A percentile compares a stretch with the other conserved stretches of the same genome.
phyloP scores from a whole-genome alignment of 1,140 invertebrate species.

The Nixonia krombeini region DNA sequence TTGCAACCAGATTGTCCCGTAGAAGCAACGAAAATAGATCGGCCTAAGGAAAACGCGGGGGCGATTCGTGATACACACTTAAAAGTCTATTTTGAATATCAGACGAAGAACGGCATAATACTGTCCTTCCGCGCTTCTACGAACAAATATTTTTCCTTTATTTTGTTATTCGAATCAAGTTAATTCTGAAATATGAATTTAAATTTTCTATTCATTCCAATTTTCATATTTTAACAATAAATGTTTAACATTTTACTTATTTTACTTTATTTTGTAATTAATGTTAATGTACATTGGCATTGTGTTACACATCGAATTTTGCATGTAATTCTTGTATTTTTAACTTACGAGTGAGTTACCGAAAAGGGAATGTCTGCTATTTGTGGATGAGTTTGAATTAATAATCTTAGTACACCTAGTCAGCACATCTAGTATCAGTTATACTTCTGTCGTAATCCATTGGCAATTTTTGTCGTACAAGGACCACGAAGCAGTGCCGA shows the following conservation, averaged over 20 bases:
- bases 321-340: too few species aligned
- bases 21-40: background rate
- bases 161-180: background rate
- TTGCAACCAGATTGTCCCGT: background rate
- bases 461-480: conserved; percentile 40
- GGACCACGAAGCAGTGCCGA: conserved; percentile 26
- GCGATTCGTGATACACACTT: background rate
- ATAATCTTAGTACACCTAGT: conserved; percentile 22
- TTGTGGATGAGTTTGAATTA: background rate
- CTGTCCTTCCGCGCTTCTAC: background rate
- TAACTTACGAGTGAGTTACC: too few species aligned
- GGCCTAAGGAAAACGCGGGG: conserved; percentile 1
- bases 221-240: too few species aligned
- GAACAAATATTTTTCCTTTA: background rate
- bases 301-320: too few species aligned
- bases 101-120: background rate
- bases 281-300: too few species aligned
- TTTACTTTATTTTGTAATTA: too few species aligned
- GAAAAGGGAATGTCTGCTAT: too few species aligned
- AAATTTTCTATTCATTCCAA: too few species aligned
- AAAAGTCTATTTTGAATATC: conserved; percentile 1
- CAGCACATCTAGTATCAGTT: conserved; percentile 13
- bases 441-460: conserved; percentile 33
- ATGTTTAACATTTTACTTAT: too few species aligned
- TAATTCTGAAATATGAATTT: too few species aligned